phyloP scores from a whole-genome alignment of 2,113 vertebrate genomes.

The Rhinolophus ferrumequinum region DNA sequence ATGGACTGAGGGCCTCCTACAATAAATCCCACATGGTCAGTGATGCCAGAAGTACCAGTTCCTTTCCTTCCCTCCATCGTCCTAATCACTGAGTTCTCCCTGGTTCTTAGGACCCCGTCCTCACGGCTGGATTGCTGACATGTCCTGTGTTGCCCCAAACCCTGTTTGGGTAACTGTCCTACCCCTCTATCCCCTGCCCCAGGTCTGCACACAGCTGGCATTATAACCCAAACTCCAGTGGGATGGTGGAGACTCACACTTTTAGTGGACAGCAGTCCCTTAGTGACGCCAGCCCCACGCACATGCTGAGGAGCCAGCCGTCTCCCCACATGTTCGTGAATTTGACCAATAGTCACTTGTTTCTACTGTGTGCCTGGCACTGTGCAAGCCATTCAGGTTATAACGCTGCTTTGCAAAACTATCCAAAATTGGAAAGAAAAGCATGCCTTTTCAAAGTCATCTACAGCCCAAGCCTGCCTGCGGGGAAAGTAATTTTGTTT shows the following conservation, averaged over 20 bases:
- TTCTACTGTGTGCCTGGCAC: background rate
- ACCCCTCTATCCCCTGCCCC: background rate
- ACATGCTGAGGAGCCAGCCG: background rate
- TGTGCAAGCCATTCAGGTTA: background rate
- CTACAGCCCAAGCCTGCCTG: background rate
- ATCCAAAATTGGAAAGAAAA: background rate
- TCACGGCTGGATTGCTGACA: background rate
- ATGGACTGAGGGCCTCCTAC: background rate
- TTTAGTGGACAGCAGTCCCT: background rate
- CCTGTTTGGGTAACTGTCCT: background rate
- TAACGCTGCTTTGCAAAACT: background rate
- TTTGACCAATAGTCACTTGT: background rate
- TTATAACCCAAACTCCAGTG: background rate
- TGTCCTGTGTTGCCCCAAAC: background rate
- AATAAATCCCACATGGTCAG: accelerated
- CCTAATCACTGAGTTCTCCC: background rate
- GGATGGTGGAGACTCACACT: background rate
- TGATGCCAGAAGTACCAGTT: background rate
- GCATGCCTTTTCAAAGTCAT: background rate
- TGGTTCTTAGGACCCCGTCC: background rate
- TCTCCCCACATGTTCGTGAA: background rate
- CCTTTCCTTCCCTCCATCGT: background rate
- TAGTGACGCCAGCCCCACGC: no score
- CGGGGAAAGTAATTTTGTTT: background rate
- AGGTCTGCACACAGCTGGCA: background rate